A percentile compares a stretch with the other conserved stretches of the same genome.
Evolutionary conservation across 2,113 vertebrate genomes (phyloP).

Genomic region (Gracilinanus agilis): DNA sequence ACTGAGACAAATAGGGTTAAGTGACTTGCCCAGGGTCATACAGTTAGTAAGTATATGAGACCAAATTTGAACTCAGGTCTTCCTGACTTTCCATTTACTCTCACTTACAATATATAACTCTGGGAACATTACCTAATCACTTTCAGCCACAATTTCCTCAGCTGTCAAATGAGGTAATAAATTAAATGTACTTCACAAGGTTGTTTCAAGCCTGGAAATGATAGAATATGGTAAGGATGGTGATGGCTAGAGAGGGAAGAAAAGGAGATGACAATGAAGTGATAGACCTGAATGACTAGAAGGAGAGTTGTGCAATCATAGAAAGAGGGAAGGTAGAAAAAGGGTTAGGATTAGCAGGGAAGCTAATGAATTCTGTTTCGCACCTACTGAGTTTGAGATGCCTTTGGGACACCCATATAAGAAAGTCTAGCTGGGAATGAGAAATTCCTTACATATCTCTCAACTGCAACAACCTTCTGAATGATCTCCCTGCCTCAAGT

Average conservation of each 20-base stretch:
- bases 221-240: background rate
- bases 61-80: no score
- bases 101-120: background rate
- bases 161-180: background rate
- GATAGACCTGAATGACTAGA: background rate
- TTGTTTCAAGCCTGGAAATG: background rate
- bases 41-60: no score
- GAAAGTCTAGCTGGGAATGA: background rate
- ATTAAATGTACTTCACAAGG: background rate
- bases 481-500: background rate
- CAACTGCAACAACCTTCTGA: background rate
- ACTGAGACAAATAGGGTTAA: no score
- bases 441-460: background rate
- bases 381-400: background rate
- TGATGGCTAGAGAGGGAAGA: background rate
- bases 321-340: background rate
- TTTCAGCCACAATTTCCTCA: background rate
- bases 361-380: background rate
- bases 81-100: background rate
- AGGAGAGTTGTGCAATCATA: background rate
- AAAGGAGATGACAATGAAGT: background rate
- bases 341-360: background rate
- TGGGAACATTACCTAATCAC: background rate
- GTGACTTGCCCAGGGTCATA: no score
- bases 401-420: background rate